Evolutionary conservation across 2,113 vertebrate genomes (phyloP), one percentile per base, ranked within the genome.

Genomic region (Ardeotis arabs): DNA sequence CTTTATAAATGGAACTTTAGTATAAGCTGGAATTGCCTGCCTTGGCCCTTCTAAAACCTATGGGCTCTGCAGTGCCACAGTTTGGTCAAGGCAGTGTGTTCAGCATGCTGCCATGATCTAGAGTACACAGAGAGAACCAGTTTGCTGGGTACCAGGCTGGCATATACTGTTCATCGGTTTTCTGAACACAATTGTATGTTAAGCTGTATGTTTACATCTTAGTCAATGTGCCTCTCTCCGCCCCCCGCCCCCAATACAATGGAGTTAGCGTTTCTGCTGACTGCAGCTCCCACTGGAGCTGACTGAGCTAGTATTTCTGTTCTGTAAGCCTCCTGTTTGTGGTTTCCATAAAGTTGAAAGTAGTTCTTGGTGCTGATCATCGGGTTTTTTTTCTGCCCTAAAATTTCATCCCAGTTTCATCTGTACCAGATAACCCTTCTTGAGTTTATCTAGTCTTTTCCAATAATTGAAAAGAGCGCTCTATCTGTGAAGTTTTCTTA

Each of bases 261-360:
- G 41, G 27, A 67, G 20, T 64, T 81, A 64, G 23, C 17, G 14
- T 72, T 97, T 91, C 72, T 95, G 91, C 84, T 84, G 94, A 89
- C 49, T 70, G 39, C 14, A 41, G 64, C 53, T 94, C 77, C 73
- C 80, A 16, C 35, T 69, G 79, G 83, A 90, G 91, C 83, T 63
- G 79, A 90, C 35, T 14, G 90, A 95, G 75, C 72, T 90, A 29
- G n/a, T 80, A 49, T 92, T 95, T 90, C 52, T 89, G 60, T 88
- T 86, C 72, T 77, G 67, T 67, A 89, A 95, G 44, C 37, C 68
- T 90, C 55, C 37, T 2, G 1, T 55, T 81, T 81, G 31, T 93
- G 52, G 60, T 78, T 89, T 94, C 69, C 35, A 47, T 62, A 67
- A 93, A 93, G 64, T 25, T 62, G 63, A 76, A 90, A 78, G 84